These are phyloP conservation scores for Acanthurus lineatus DNA, from an alignment of 2,797 vertebrate species.

Conservation along the genomic window DNA sequence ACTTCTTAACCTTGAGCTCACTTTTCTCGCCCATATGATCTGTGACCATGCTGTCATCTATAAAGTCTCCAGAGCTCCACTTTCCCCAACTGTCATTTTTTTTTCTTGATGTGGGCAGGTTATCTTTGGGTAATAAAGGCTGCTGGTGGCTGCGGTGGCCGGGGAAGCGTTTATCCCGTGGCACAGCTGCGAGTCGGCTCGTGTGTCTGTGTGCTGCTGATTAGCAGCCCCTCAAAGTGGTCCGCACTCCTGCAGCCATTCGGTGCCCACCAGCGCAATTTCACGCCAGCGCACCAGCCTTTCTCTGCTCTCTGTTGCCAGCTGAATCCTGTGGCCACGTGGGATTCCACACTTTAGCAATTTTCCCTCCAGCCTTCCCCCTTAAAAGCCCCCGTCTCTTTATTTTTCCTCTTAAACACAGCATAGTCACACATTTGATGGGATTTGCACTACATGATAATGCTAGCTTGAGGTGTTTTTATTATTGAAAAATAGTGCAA, in stretches of 20 bases:
- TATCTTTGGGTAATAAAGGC: conserved; percentile 82
- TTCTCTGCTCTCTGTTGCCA: conserved; percentile 72
- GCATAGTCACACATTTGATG: conserved; percentile 66
- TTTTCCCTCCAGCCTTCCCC: conserved; percentile 54
- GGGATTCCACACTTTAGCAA: conserved; percentile 74
- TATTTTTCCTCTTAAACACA: conserved; percentile 64
- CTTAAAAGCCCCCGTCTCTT: conserved; percentile 62
- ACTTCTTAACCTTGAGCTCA: conserved; percentile 77
- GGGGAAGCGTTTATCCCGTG: conserved; percentile 77
- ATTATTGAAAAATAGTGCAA: conserved; percentile 45
- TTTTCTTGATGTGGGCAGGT: conserved; percentile 69
- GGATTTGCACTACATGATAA: conserved; percentile 63
- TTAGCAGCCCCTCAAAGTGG: conserved; percentile 84
- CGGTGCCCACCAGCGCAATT: conserved; percentile 81
- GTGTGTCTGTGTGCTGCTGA: conserved; percentile 83
- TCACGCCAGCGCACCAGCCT: conserved; percentile 76
- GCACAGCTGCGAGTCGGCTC: conserved; percentile 78
- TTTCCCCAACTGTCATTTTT: conserved; percentile 59
- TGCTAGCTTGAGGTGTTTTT: conserved; percentile 63
- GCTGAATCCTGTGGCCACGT: conserved; percentile 64
- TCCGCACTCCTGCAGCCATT: conserved; percentile 69
- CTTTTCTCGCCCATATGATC: conserved; percentile 69
- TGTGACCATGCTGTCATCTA: conserved; percentile 77
- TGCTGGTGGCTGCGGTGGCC: conserved; percentile 63
- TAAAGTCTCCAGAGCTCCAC: conserved; percentile 71